Evolutionary conservation across 2,797 vertebrate genomes (phyloP).

Genomic region (Sebastes melanostomus): DNA sequence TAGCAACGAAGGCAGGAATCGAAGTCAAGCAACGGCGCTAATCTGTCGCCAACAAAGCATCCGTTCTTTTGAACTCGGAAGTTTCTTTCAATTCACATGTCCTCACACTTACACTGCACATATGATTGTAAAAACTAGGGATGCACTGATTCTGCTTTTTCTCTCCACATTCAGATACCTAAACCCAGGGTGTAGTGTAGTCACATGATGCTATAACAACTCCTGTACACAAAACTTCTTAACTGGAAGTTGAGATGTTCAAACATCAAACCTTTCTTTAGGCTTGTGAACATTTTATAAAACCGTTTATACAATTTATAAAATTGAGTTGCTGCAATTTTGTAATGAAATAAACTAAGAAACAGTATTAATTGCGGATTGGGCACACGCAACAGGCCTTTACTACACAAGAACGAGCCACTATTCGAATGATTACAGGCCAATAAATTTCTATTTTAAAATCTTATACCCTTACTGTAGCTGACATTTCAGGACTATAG

Average conservation of each 20-base stretch:
- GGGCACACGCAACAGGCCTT: not conserved
- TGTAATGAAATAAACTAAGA: not conserved
- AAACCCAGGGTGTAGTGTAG: not conserved
- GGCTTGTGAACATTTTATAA: not conserved
- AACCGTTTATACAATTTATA: not conserved
- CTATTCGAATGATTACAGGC: not conserved
- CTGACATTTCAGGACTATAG: not conserved
- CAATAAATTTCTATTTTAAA: accelerated
- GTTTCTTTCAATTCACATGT: not conserved
- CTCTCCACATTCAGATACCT: not conserved
- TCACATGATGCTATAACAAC: not conserved
- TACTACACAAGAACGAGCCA: not conserved
- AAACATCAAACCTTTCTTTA: not conserved
- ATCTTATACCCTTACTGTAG: not conserved
- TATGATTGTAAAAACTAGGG: not conserved
- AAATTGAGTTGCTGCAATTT: not conserved
- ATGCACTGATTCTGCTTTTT: not conserved
- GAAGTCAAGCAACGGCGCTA: not conserved
- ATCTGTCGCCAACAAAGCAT: slow-evolving; percentile 15
- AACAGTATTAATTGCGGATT: not conserved
- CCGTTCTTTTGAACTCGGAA: not conserved
- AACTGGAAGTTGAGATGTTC: not conserved
- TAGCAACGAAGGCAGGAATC: not conserved
- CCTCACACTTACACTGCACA: not conserved
- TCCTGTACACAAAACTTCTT: not conserved